These are phyloP conservation scores for Chiloscyllium plagiosum DNA, from an alignment of 2,113 vertebrate genomes.

Conservation along the genomic window DNA sequence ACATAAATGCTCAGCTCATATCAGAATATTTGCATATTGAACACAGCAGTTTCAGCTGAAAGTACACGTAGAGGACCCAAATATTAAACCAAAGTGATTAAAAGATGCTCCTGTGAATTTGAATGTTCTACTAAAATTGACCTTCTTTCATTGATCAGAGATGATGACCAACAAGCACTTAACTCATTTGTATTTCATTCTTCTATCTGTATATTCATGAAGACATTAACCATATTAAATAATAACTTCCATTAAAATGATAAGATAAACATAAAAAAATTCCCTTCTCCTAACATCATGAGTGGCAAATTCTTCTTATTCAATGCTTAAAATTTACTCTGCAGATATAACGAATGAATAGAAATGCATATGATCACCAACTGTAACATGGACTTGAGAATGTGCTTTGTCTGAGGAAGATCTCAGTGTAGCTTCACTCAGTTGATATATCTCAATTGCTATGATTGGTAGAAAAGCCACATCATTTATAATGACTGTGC, in stretches of 20 bases:
- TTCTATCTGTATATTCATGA: neutral
- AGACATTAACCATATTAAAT: neutral
- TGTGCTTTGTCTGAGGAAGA: neutral
- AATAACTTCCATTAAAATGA: slow-evolving; percentile 1
- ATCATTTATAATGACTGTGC: slow-evolving; percentile 31
- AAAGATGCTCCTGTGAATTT: neutral
- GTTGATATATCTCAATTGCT: slow-evolving; percentile 24
- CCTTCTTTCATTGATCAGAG: neutral
- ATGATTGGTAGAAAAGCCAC: neutral
- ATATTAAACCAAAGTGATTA: neutral
- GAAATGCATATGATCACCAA: neutral
- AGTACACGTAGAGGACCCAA: neutral
- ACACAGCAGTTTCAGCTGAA: neutral
- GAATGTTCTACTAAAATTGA: neutral
- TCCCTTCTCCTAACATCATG: no score
- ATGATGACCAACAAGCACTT: neutral
- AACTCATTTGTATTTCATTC: neutral
- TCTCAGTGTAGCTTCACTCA: neutral
- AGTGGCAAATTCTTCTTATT: neutral
- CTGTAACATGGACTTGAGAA: neutral
- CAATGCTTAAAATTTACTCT: neutral
- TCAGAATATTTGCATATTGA: neutral
- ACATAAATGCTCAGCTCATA: neutral
- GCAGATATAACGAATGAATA: neutral
- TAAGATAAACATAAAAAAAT: no score